Base-by-base conservation (phyloP, 2,113 vertebrate species). In the Protobothrops mucrosquamatus region DNA sequence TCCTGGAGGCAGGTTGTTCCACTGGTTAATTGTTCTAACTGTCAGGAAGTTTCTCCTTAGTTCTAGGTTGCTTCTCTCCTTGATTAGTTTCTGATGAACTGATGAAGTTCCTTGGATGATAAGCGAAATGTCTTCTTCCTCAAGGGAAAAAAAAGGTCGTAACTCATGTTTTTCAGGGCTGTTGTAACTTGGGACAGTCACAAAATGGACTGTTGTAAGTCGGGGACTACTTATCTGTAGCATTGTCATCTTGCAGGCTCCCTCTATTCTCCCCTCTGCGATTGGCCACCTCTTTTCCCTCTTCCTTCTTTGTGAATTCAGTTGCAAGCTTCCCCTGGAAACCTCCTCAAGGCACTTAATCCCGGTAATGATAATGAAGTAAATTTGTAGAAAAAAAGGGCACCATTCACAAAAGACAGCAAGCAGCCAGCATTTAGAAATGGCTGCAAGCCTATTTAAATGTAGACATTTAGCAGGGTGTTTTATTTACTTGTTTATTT, bases 311-410 rank as follows among this genome's bases (percentile, higher is more conserved):
- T 34, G 6, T 2, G 5, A 39, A 59, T 26, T 56, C 29, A 23
- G 43, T 24, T 4, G 8, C 46, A 29, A 14, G 23, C 12, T 92
- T 89, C 52, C 92, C 89, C 48, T 1, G 2, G 87, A 55, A 81
- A 52, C 51, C 91, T 18, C 18, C 24, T 39, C 5, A 11, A 22
- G 8, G 5, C 24, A 24, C 51, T 48, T 26, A 61, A 46, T 14
- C 91, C 23, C 52, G 14, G 12, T 8, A 10, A 89, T n/a, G 52
- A 87, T 69, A 81, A 92, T 92, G 89, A 92, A 56, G 92, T n/a
- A 74, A 48, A 92, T 92, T n/a, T 89, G 52, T 48, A 74, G 86
- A 74, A 88, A 92, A 92, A 46, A 46, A 69, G 46, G 22, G 39
- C 87, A 54, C 81, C 46, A 56, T 69, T 43, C 86, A 46, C 61